Evolutionary conservation across 2,113 vertebrate species (phyloP).

Genomic region (Alectura lathami): DNA sequence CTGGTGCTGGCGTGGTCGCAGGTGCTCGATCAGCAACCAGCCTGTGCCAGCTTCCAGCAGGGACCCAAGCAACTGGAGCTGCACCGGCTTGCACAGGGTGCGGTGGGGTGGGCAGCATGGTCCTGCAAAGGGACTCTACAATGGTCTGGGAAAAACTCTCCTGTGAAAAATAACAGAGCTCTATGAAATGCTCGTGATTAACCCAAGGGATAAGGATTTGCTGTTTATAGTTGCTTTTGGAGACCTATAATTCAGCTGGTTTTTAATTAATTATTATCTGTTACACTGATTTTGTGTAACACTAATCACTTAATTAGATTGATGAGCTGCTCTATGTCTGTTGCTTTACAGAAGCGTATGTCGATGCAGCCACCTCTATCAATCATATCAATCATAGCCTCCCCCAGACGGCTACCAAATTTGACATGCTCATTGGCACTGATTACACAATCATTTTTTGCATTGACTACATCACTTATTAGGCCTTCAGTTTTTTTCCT

Average conservation of each 20-base stretch:
- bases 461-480: background rate
- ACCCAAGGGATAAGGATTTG: background rate
- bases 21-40: background rate
- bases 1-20: rapidly evolving
- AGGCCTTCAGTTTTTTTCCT: background rate
- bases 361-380: background rate
- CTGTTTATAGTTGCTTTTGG: background rate
- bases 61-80: background rate
- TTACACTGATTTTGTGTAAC: background rate
- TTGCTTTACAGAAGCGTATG: background rate
- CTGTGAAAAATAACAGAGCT: background rate
- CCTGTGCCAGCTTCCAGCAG: background rate
- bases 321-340: background rate
- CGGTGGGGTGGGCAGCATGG: rapidly evolving
- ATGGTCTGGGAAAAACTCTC: rapidly evolving
- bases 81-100: rapidly evolving
- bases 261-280: background rate
- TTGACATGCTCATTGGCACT: background rate
- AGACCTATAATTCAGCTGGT: background rate
- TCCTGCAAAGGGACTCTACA: background rate
- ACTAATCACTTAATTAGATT: background rate
- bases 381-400: background rate
- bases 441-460: background rate
- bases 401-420: background rate
- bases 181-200: background rate